Evolutionary conservation across 2,797 vertebrate genomes (phyloP).

Genomic region (Benthosema pterotum): DNA sequence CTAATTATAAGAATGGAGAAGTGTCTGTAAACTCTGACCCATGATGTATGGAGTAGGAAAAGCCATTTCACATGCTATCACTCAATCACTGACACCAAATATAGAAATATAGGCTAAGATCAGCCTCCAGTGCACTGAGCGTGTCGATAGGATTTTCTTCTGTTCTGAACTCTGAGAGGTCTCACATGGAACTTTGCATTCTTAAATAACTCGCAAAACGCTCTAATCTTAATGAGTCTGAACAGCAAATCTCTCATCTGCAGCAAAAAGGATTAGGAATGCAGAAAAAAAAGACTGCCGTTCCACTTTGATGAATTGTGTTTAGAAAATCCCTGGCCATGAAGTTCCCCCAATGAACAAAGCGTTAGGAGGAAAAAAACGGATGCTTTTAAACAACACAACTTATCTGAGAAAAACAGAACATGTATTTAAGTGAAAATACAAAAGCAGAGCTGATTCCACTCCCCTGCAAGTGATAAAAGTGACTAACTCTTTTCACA

Average conservation of each 20-base stretch:
- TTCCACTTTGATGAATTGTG: constrained; percentile 88
- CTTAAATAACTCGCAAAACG: constrained; percentile 85
- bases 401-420: constrained; percentile 87
- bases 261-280: constrained; percentile 85
- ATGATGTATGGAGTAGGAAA: constrained; percentile 48
- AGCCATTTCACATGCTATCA: constrained; percentile 72
- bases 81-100: constrained; percentile 79
- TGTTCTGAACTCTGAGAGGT: constrained; percentile 78
- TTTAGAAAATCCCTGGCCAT: constrained; percentile 85
- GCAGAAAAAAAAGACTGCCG: constrained; percentile 73
- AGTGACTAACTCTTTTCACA: constrained; percentile 78
- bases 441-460: constrained; percentile 82
- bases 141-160: constrained; percentile 79
- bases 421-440: constrained; percentile 83
- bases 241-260: constrained; percentile 88
- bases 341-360: constrained; percentile 83
- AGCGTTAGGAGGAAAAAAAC: constrained; percentile 75
- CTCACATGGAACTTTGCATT: constrained; percentile 84
- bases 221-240: constrained; percentile 88
- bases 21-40: constrained; percentile 48
- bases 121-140: constrained; percentile 76
- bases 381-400: constrained; percentile 85
- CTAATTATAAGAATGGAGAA: constrained; percentile 45
- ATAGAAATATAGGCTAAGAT: constrained; percentile 77
- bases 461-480: constrained; percentile 81